A percentile compares a stretch with the other conserved stretches of the same genome.
Conservation (phyloP, 2,113 vertebrate genomes). For the Ceyx cyanopectus region DNA sequence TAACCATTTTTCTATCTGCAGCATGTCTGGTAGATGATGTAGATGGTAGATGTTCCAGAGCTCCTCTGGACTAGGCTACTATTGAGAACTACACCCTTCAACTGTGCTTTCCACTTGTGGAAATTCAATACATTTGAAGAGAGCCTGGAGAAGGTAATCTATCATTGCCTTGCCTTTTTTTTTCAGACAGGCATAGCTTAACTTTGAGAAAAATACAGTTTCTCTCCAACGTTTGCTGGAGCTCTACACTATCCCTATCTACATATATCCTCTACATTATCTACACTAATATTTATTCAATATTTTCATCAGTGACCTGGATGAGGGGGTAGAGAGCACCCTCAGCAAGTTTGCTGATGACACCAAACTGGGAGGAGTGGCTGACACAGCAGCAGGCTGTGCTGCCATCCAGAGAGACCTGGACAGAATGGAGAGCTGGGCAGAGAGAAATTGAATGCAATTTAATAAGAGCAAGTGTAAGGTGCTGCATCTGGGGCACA, state of each 20-base stretch:
- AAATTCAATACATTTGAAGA: slow-evolving; percentile 16
- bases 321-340: no score
- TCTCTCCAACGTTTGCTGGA: not conserved
- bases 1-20: slow-evolving; percentile 7
- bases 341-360: no score
- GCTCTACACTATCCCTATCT: not conserved
- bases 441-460: no score
- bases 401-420: no score
- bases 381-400: no score
- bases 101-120: not conserved
- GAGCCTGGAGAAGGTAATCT: not conserved
- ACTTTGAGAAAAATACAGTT: not conserved
- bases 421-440: no score
- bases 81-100: not conserved
- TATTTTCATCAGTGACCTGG: no score
- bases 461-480: no score
- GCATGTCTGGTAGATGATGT: not conserved
- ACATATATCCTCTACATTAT: no score
- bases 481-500: no score
- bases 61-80: not conserved
- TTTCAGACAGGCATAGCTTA: not conserved
- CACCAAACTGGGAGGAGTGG: no score
- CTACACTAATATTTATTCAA: no score
- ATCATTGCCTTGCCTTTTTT: not conserved
- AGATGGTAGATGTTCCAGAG: not conserved